Evolutionary conservation across 2,797 vertebrate genomes (phyloP).

Genomic region (Danio aesculapii): DNA sequence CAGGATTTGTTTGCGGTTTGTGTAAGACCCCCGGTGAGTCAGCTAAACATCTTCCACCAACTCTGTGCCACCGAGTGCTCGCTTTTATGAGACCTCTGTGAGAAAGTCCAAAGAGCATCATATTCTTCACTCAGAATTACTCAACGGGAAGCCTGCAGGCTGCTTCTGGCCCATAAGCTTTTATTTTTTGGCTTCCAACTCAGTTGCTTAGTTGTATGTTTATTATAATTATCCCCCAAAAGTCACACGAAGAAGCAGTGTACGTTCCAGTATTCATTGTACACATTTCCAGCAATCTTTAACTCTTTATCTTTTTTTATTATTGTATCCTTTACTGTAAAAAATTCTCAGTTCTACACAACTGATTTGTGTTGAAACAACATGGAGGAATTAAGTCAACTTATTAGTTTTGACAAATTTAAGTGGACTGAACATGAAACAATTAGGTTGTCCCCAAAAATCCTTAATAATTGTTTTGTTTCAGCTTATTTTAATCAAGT

Average conservation of each 20-base stretch:
- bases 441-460: too few species aligned
- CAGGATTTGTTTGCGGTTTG: conserved; percentile 15
- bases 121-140: background rate
- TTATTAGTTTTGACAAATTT: too few species aligned
- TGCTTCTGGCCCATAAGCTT: background rate
- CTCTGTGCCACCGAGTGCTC: background rate
- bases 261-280: background rate
- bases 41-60: background rate
- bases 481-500: too few species aligned
- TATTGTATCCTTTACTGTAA: too few species aligned
- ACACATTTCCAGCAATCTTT: background rate
- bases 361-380: too few species aligned
- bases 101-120: background rate
- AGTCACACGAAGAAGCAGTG: background rate
- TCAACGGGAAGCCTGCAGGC: background rate
- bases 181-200: background rate
- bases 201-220: background rate
- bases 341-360: too few species aligned
- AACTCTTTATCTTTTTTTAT: too few species aligned
- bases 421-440: too few species aligned
- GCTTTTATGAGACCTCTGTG: background rate
- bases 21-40: background rate
- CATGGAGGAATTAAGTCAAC: too few species aligned
- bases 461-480: too few species aligned
- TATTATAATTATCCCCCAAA: background rate